Conservation (phyloP, 2,797 vertebrate genomes). For the Acrossocheilus fasciatus region DNA sequence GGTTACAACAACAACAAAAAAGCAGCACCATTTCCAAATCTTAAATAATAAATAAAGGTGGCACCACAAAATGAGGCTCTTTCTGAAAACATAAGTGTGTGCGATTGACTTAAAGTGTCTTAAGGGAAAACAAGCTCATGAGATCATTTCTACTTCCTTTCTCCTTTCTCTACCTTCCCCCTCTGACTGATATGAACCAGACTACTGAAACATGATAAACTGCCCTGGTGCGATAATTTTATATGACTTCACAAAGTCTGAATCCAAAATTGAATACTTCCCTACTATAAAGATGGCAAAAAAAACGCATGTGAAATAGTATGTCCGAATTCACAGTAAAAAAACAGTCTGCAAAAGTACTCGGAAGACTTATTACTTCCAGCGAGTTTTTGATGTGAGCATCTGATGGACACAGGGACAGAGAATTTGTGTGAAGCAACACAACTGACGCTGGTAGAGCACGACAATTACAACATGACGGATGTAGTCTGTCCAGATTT, state of each 20-base stretch:
- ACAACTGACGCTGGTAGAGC: background rate
- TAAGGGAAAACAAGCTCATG: constrained; percentile 1
- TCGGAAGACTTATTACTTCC: background rate
- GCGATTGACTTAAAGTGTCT: constrained; percentile 4
- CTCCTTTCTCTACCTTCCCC: background rate
- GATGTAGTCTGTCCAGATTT: background rate
- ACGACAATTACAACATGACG: background rate
- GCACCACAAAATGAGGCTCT: constrained; percentile 16
- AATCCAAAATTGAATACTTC: background rate
- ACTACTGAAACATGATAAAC: background rate
- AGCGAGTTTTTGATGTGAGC: background rate
- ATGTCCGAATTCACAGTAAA: background rate
- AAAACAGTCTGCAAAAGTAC: background rate
- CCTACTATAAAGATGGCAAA: background rate
- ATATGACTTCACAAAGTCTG: background rate
- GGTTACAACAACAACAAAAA: background rate
- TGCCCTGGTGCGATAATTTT: background rate
- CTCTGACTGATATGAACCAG: background rate
- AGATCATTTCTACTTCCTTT: constrained; percentile 2
- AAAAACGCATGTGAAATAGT: background rate
- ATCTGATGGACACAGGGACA: background rate
- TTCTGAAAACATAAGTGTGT: constrained; percentile 1
- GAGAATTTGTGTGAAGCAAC: background rate
- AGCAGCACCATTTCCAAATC: constrained; percentile 24
- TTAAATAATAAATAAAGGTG: constrained; percentile 47